Conservation (phyloP, 1,140 invertebrate species). For the Tetramorium simillimum region DNA sequence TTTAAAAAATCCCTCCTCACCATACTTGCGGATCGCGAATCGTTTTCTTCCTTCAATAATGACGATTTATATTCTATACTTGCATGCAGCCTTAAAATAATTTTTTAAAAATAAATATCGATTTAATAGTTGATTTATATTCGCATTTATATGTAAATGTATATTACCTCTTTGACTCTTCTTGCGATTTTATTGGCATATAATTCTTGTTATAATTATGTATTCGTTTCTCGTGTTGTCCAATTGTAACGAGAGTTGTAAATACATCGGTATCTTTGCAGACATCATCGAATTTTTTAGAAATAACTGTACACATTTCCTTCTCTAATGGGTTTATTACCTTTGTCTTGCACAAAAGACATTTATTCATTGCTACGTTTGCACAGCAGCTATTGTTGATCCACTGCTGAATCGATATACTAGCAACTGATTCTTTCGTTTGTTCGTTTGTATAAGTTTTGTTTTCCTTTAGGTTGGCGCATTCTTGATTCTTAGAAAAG, state of each 20-base stretch:
- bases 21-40: slow-evolving; percentile 84
- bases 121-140: not conserved
- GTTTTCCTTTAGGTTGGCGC: slow-evolving; percentile 68
- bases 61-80: slow-evolving; percentile 80
- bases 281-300: slow-evolving; percentile 64
- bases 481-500: slow-evolving; percentile 69
- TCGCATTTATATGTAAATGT: not conserved
- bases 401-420: slow-evolving; percentile 79
- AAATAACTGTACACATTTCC: slow-evolving; percentile 68
- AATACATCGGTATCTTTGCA: slow-evolving; percentile 80
- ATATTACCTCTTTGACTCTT: slow-evolving; percentile 61
- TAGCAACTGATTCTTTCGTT: slow-evolving; percentile 59
- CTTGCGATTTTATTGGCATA: slow-evolving; percentile 33
- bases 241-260: slow-evolving; percentile 53
- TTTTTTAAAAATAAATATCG: not conserved
- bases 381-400: slow-evolving; percentile 84
- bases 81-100: slow-evolving; percentile 45
- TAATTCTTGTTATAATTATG: slow-evolving; percentile 70
- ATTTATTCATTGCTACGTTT: slow-evolving; percentile 81
- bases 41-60: slow-evolving; percentile 84
- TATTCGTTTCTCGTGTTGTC: slow-evolving; percentile 67
- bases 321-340: slow-evolving; percentile 35
- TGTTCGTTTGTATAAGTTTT: slow-evolving; percentile 31
- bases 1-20: slow-evolving; percentile 71
- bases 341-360: slow-evolving; percentile 75